Evolutionary conservation across 37 sponge, comb jelly and placozoan species (phyloP).

Genomic region (Trichoplax adhaerens): DNA sequence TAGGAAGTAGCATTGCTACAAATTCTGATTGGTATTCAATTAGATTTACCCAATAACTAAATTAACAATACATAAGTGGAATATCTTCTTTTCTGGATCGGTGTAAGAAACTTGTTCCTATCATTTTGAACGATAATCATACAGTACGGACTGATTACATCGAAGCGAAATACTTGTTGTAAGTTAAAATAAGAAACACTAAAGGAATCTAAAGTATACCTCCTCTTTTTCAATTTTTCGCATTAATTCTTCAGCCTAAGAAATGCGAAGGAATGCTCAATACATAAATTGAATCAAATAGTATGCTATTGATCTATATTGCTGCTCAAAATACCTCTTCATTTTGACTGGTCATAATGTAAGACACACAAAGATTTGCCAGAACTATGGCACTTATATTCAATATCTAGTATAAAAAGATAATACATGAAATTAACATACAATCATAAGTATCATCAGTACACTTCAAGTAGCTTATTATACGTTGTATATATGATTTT

Average conservation of each 20-base stretch:
- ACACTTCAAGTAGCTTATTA: too few species aligned
- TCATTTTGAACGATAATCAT: not conserved
- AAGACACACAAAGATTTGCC: conserved; percentile 94
- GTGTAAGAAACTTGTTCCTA: conserved; percentile 79
- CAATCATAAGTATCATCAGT: not conserved
- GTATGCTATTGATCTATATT: not conserved
- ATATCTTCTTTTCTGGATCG: conserved; percentile 90
- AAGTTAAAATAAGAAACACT: not conserved
- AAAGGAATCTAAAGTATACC: conserved; percentile 9
- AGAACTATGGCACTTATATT: conserved; percentile 84
- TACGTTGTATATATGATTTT: not conserved
- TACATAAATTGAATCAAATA: not conserved
- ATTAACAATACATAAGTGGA: conserved; percentile 92
- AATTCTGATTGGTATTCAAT: not conserved
- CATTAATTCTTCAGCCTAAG: conserved; percentile 92
- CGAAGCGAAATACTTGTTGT: too few species aligned
- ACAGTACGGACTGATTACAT: not conserved
- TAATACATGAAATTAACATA: too few species aligned
- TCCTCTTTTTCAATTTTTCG: conserved; percentile 98
- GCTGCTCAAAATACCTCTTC: conserved; percentile 39
- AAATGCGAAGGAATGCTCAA: not conserved
- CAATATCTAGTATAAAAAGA: conserved; percentile 34
- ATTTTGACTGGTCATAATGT: conserved; percentile 95
- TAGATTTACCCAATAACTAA: conserved; percentile 78
- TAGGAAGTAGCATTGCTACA: not conserved